Evolutionary conservation across 1,140 invertebrate species (phyloP).

Genomic region (Tetramorium simillimum): DNA sequence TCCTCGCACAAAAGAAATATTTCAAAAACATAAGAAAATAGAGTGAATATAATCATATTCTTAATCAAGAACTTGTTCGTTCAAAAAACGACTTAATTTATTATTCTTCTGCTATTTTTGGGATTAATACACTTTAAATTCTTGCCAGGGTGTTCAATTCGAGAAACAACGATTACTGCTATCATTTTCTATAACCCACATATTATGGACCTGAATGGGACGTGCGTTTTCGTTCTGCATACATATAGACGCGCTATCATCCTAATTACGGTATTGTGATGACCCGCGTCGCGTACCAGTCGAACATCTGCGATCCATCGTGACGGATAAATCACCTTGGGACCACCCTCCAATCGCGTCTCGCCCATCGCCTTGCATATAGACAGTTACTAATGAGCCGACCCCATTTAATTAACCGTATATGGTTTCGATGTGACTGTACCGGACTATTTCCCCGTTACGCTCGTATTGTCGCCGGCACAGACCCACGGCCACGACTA

Average conservation of each 20-base stretch:
- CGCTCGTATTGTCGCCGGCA: conserved; percentile 45
- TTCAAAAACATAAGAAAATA: not conserved
- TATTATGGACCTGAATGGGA: not conserved
- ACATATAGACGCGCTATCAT: conserved; percentile 62
- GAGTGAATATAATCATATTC: not conserved
- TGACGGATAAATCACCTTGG: conserved; percentile 79
- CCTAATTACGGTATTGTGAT: conserved; percentile 70
- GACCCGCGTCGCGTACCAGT: conserved; percentile 69
- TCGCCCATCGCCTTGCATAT: conserved; percentile 79
- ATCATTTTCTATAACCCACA: conserved; percentile 8
- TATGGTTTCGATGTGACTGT: conserved; percentile 72
- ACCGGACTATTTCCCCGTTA: conserved; percentile 72
- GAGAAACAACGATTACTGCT: not conserved
- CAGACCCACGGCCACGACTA: conserved; percentile 10
- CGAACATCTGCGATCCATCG: conserved; percentile 78
- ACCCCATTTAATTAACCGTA: conserved; percentile 79
- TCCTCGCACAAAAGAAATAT: not conserved
- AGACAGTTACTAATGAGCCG: conserved; percentile 80
- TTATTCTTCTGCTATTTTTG: not conserved
- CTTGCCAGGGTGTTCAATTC: not conserved
- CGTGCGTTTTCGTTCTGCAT: conserved; percentile 55
- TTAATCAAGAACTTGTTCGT: not conserved
- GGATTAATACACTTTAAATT: not conserved
- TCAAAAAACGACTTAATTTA: not conserved
- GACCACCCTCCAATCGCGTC: conserved; percentile 78